Percentiles rank a stretch among this genome's conserved stretches.
Evolutionary conservation across 2,113 vertebrate species (phyloP).

Genomic region (Narcine bancroftii): DNA sequence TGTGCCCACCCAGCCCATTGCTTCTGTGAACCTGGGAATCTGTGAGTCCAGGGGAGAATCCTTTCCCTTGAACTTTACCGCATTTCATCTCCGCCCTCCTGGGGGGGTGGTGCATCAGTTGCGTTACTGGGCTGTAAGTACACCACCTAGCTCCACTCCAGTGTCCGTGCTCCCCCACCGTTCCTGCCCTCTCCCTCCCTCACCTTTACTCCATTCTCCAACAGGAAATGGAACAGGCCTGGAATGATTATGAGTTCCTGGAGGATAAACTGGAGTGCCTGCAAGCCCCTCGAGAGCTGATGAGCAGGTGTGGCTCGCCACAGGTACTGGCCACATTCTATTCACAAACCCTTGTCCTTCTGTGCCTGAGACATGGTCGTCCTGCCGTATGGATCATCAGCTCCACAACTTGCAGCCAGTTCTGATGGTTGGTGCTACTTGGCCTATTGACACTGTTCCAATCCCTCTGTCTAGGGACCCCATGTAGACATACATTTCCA

Average conservation of each 20-base stretch:
- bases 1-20: too few species aligned
- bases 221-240: conserved; percentile 55
- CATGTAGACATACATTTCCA: background rate
- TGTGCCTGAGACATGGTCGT: background rate
- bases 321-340: conserved; percentile 53
- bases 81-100: background rate
- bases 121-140: background rate
- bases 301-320: conserved; percentile 66
- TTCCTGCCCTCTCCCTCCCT: background rate
- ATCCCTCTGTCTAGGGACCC: background rate
- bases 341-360: background rate
- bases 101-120: background rate
- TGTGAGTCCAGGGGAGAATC: too few species aligned
- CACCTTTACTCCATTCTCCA: background rate
- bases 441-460: background rate
- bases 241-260: conserved; percentile 69
- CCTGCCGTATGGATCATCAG: background rate
- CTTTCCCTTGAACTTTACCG: background rate
- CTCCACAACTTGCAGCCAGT: background rate
- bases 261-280: conserved; percentile 72
- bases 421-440: background rate
- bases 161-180: background rate
- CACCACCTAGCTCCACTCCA: background rate
- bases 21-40: too few species aligned
- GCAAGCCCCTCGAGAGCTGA: conserved; percentile 72